Evolutionary conservation across 2,888 invertebrate species (phyloP).

Genomic region (Xestia xanthographa): DNA sequence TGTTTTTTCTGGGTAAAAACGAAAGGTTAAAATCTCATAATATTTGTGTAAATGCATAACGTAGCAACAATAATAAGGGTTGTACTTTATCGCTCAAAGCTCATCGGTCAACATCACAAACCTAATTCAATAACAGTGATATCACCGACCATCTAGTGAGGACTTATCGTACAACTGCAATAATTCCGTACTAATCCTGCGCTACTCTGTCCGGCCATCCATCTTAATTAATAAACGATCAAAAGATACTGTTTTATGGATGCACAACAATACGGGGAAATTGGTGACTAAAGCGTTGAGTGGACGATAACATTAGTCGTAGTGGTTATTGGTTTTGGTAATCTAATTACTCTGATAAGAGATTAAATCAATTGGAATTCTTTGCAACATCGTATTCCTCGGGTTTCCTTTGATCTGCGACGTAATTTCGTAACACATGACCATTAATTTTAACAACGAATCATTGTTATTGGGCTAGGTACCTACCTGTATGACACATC

Average conservation of each 20-base stretch:
- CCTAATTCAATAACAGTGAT: constrained; percentile 76
- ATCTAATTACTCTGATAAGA: constrained; percentile 22
- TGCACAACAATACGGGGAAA: constrained; percentile 44
- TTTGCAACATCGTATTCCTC: not conserved
- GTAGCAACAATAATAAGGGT: not conserved
- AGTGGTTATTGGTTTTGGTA: constrained; percentile 27
- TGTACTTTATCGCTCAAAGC: constrained; percentile 16
- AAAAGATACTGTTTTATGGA: constrained; percentile 61
- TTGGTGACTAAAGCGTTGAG: constrained; percentile 62
- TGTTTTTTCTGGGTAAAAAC: not conserved
- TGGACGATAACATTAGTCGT: constrained; percentile 59
- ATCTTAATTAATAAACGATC: constrained; percentile 84
- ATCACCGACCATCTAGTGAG: not conserved
- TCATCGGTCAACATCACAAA: constrained; percentile 72
- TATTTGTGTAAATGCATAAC: not conserved
- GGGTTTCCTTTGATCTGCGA: too few relatives aligned
- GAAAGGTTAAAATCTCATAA: not conserved
- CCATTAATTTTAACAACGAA: not conserved
- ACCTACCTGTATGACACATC: too few relatives aligned
- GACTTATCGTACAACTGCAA: not conserved
- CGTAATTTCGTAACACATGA: not conserved
- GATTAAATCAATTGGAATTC: not conserved
- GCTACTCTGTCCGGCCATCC: constrained; percentile 84
- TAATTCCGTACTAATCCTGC: constrained; percentile 77
- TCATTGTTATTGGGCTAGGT: too few relatives aligned